These are phyloP conservation scores for Platichthys flesus DNA, from an alignment of 2,113 vertebrate species.

Conservation along the genomic window DNA sequence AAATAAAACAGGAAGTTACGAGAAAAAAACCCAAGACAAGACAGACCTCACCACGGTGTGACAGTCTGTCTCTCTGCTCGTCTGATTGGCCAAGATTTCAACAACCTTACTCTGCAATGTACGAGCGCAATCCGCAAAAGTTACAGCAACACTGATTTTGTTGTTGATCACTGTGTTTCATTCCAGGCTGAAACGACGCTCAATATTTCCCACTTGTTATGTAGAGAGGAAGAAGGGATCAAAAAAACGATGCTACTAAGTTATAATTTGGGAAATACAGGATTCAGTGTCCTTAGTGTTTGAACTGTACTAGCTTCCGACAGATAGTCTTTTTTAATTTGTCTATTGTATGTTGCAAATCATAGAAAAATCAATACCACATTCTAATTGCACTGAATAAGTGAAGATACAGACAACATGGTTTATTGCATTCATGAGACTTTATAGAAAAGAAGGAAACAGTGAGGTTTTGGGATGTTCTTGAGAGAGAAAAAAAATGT, in stretches of 20 bases:
- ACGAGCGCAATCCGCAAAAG: not conserved
- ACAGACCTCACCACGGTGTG: no score
- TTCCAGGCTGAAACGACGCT: no score
- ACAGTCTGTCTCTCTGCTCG: not conserved
- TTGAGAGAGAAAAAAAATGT: constrained; percentile 1
- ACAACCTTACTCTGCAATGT: not conserved
- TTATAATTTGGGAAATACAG: no score
- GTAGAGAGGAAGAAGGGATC: no score
- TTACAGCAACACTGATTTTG: not conserved
- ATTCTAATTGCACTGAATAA: not conserved
- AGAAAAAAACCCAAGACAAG: no score
- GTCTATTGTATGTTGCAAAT: no score
- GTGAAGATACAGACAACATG: constrained; percentile 3
- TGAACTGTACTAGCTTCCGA: no score
- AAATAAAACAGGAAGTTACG: no score
- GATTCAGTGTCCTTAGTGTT: no score
- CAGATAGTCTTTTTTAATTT: no score
- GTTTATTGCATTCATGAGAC: constrained; percentile 50
- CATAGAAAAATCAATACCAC: not conserved
- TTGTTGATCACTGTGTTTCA: not conserved
- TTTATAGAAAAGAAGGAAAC: constrained; percentile 41
- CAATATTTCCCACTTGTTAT: no score
- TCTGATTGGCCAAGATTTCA: not conserved
- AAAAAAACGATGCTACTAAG: no score
- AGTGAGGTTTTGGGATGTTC: constrained; percentile 35